Percentiles rank a stretch among this genome's conserved stretches.
These are phyloP conservation scores for Pinctada fucata DNA, from an alignment of 2,888 invertebrate genomes.

Conservation along the genomic window DNA sequence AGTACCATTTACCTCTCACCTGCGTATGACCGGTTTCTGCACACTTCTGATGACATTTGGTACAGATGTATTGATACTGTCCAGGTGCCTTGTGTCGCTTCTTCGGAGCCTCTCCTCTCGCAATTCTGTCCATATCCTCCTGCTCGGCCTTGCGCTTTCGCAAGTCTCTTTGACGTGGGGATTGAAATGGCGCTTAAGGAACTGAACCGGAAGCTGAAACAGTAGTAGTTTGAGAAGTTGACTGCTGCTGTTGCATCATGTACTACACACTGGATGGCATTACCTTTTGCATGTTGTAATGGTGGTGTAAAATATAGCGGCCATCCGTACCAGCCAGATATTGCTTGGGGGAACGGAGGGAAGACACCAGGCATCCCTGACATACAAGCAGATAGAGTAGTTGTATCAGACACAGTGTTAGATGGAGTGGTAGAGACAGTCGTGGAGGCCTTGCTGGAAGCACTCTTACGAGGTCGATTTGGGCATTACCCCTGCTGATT, in stretches of 20 bases:
- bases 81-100: neutral
- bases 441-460: no score
- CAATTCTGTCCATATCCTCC: neutral
- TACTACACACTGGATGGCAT: neutral
- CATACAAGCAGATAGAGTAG: neutral
- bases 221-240: neutral
- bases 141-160: neutral
- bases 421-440: no score
- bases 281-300: neutral
- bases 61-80: neutral
- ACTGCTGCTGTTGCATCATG: neutral
- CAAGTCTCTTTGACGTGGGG: constrained; percentile 4
- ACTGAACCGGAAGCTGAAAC: neutral
- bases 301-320: neutral
- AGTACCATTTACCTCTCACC: neutral
- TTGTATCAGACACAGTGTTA: neutral
- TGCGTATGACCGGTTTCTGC: constrained; percentile 6
- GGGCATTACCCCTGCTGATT: neutral
- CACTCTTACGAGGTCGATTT: neutral
- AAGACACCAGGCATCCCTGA: neutral
- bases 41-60: neutral
- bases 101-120: neutral
- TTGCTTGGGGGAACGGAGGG: neutral
- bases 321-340: constrained; percentile 7
- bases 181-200: neutral